phyloP scores from a whole-genome alignment of 2,113 vertebrate genomes.

The Prolemur simus region DNA sequence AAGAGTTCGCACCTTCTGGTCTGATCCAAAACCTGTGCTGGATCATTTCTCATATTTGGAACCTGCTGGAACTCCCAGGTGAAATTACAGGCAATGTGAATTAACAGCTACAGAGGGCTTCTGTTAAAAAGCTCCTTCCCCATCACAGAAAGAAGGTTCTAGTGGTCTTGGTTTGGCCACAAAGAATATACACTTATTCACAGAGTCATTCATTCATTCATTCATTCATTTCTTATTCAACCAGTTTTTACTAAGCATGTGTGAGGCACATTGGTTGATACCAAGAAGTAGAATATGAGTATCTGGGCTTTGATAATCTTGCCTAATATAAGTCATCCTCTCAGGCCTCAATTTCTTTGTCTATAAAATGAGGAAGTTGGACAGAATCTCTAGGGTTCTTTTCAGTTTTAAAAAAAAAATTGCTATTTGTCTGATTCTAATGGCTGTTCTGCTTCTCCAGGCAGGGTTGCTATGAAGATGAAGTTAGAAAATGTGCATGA shows the following conservation, averaged over 20 bases:
- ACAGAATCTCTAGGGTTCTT: constrained; percentile 51
- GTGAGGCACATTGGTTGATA: background rate
- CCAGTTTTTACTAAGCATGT: background rate
- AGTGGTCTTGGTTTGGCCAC: background rate
- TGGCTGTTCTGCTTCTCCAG: constrained; percentile 62
- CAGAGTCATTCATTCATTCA: background rate
- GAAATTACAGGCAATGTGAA: background rate
- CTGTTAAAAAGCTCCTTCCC: background rate
- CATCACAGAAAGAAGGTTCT: background rate
- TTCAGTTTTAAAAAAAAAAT: constrained; percentile 51
- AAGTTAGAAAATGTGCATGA: constrained; percentile 70
- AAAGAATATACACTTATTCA: background rate
- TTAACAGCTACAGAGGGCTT: background rate
- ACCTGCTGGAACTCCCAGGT: background rate
- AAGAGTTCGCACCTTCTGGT: background rate
- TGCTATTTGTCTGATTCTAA: constrained; percentile 65
- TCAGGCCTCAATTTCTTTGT: constrained; percentile 7
- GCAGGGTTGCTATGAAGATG: constrained; percentile 67
- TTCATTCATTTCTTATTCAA: background rate
- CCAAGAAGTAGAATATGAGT: background rate
- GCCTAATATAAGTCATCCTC: background rate
- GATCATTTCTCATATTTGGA: background rate
- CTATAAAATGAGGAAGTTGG: constrained; percentile 59
- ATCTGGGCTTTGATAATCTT: background rate
- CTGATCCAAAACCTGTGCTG: background rate